These are phyloP conservation scores for Pontoporia blainvillei DNA, from an alignment of 2,113 vertebrate species.

Conservation along the genomic window DNA sequence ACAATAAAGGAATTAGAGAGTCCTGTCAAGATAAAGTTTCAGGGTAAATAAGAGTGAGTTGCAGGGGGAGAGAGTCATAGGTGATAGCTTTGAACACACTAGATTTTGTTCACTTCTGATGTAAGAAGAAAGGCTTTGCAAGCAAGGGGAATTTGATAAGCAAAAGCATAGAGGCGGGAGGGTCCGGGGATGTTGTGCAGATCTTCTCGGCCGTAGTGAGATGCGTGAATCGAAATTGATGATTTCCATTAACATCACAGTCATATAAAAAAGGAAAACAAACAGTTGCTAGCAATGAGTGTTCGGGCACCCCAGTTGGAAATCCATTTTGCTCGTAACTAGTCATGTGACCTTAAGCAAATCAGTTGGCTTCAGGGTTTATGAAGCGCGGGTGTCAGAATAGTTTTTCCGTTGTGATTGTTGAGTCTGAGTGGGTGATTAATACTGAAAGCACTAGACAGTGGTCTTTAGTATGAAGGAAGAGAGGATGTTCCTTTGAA, in stretches of 20 bases:
- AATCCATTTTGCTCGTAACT: background rate
- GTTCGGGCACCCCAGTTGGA: background rate
- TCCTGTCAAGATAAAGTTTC: background rate
- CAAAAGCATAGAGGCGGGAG: background rate
- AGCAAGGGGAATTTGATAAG: background rate
- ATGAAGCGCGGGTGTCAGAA: background rate
- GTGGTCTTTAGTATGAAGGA: background rate
- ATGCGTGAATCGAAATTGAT: background rate
- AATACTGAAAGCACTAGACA: background rate
- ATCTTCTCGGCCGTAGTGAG: background rate
- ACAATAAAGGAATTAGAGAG: background rate
- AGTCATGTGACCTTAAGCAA: background rate
- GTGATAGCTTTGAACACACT: background rate
- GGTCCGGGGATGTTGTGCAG: fast-evolving
- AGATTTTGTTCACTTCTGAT: background rate
- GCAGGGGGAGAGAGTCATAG: background rate
- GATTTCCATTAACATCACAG: background rate
- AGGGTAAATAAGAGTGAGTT: background rate
- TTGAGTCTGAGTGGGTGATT: background rate
- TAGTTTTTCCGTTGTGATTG: background rate
- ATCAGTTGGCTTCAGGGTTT: background rate
- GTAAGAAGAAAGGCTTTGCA: background rate
- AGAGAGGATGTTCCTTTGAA: background rate
- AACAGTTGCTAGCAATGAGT: background rate
- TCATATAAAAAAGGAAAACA: background rate